Evolutionary conservation across 2,888 invertebrate species (phyloP).

Genomic region (Caenorhabditis drosophilae): DNA sequence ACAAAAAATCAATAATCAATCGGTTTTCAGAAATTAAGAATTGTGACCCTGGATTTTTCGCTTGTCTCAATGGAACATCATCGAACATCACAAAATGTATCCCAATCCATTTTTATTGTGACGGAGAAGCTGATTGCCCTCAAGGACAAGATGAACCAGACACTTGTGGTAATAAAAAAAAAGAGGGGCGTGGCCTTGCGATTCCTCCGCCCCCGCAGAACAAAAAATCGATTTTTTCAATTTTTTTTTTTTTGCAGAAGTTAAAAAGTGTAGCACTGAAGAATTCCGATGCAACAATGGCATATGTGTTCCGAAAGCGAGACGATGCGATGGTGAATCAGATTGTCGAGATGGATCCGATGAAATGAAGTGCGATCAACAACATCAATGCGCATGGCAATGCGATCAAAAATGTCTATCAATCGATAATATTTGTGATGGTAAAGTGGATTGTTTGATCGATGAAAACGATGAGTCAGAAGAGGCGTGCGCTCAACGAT

Average conservation of each 20-base stretch:
- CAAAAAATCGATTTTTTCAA: too few species aligned
- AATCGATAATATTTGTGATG: slow-evolving; percentile 79
- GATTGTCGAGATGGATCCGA: slow-evolving; percentile 76
- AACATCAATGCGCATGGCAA: slow-evolving; percentile 71
- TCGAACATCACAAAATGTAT: slow-evolving; percentile 74
- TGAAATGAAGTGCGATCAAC: slow-evolving; percentile 74
- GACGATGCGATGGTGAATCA: slow-evolving; percentile 73
- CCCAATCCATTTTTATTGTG: slow-evolving; percentile 77
- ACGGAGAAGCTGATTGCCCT: slow-evolving; percentile 71
- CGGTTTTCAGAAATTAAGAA: slow-evolving; percentile 12
- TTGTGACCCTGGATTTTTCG: slow-evolving; percentile 17
- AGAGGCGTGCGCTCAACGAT: slow-evolving; percentile 71
- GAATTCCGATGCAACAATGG: slow-evolving; percentile 78
- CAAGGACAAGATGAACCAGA: slow-evolving; percentile 66
- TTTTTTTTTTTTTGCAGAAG: too few species aligned
- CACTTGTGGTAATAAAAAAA: slow-evolving; percentile 10
- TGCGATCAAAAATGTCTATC: slow-evolving; percentile 78
- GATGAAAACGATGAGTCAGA: slow-evolving; percentile 80
- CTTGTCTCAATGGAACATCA: slow-evolving; percentile 15
- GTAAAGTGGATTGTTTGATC: slow-evolving; percentile 78
- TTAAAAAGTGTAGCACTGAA: slow-evolving; percentile 6
- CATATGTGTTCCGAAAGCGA: slow-evolving; percentile 77
- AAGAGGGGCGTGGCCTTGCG: neutral
- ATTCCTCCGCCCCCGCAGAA: too few species aligned
- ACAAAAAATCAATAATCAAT: slow-evolving; percentile 71